Evolutionary conservation across 2,888 invertebrate species (phyloP).

Genomic region (Antheraea assamensis): DNA sequence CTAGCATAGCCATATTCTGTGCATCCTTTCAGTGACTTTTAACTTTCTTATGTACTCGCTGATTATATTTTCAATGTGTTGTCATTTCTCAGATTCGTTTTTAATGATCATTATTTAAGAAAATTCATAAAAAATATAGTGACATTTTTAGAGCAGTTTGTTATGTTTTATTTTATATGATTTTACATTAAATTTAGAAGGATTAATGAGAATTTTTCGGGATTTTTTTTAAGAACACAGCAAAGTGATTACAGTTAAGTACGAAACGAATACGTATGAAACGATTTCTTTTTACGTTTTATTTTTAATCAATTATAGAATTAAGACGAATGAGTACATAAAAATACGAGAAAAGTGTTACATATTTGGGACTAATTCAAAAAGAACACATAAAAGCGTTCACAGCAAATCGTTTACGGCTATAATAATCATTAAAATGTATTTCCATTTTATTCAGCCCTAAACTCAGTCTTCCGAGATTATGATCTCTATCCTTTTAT

Average conservation of each 20-base stretch:
- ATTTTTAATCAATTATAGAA: background rate
- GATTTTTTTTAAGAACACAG: no score
- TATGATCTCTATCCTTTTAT: constrained; percentile 77
- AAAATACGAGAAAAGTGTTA: constrained; percentile 58
- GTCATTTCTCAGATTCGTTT: background rate
- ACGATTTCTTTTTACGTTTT: background rate
- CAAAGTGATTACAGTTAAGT: background rate
- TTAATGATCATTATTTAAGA: background rate
- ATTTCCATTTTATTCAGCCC: constrained; percentile 77
- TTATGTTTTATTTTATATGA: background rate
- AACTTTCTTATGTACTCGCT: background rate
- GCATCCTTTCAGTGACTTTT: no score
- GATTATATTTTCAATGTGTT: background rate
- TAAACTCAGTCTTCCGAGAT: constrained; percentile 70
- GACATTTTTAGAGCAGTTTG: background rate
- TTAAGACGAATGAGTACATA: background rate
- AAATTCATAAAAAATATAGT: background rate
- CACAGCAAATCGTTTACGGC: constrained; percentile 71
- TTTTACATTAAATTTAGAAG: background rate
- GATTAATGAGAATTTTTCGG: background rate
- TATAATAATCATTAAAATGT: constrained; percentile 79
- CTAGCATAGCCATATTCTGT: no score
- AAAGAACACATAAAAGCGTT: constrained; percentile 63
- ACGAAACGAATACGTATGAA: no score
- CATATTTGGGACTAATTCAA: constrained; percentile 62